Evolutionary conservation across 2,888 invertebrate genomes (phyloP).

Genomic region (Agrotis puta): DNA sequence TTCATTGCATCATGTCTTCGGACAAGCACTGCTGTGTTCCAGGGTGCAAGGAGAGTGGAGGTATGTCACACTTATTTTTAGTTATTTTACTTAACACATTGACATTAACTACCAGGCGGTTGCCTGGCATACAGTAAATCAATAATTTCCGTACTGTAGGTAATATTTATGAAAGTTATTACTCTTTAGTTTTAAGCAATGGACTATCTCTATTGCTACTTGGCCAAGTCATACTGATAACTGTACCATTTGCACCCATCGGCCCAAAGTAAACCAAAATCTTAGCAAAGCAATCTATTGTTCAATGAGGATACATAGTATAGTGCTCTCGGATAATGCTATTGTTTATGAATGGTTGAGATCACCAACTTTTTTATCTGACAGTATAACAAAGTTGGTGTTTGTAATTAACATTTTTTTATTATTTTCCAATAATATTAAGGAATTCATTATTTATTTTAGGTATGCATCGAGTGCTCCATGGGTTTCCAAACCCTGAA

Average conservation of each 20-base stretch:
- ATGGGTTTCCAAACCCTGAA: constrained; percentile 60
- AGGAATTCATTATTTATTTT: not conserved
- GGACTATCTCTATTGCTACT: not conserved
- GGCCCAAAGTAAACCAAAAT: too few species aligned
- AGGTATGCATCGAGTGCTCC: constrained; percentile 35
- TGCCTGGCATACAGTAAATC: not conserved
- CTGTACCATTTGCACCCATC: too few species aligned
- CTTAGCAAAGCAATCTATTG: too few species aligned
- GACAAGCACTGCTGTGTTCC: constrained; percentile 29
- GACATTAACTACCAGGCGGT: not conserved
- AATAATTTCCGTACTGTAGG: not conserved
- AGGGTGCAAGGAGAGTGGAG: constrained; percentile 30
- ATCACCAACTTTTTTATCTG: too few species aligned
- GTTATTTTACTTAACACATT: not conserved
- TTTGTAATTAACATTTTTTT: not conserved
- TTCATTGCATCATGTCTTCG: constrained; percentile 18
- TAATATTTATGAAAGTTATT: not conserved
- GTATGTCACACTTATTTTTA: constrained; percentile 5
- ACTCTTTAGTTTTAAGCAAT: not conserved
- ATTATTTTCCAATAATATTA: not conserved
- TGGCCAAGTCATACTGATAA: too few species aligned
- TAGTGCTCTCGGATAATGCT: too few species aligned
- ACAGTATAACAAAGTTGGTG: not conserved
- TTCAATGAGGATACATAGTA: too few species aligned
- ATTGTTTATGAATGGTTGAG: not conserved